Base-by-base conservation (phyloP, 2,113 vertebrate genomes). In the Ammodytes marinus region DNA sequence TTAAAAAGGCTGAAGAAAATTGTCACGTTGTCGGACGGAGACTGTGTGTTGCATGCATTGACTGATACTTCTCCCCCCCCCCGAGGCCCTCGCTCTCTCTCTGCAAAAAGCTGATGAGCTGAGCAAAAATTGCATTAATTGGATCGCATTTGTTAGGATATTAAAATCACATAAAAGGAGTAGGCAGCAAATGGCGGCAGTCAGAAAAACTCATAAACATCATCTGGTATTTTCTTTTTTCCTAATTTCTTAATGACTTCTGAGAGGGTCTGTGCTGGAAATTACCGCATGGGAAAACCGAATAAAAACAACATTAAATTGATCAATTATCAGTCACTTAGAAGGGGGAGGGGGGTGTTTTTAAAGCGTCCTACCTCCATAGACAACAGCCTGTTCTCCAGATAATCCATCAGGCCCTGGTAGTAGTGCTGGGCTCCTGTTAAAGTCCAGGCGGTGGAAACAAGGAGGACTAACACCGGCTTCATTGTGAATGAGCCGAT, bases 321-420 rank as follows among this genome's bases (percentile, higher is more conserved):
- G 45, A 52, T 58, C 14, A 45, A 15, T 46, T 19, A 37, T 42
- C 11, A 80, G 65, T 70, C 19, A 77, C 49, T 77, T 60, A 47
- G 75, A 59, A 13, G 35, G 19, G 2, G 27, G 27, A 27, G 27
- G 27, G 27, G 27, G 27, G 27, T 27, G 27, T 27, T 27, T 27
- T 27, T 15, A 1, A 37, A 63, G n/a, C n/a, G 11, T 89, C 94
- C 93, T 94, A 96, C 95, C 95, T 96, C 95, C 8, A 96, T 93
- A 6, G 95, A 93, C 70, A 93, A 63, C 86, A 96, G 77, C 84
- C 95, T 90, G 82, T 94, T 95, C 87, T 96, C 95, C 84, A 96
- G 86, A 89, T 96, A 96, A 83, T 96, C 95, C 94, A 96, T 94
- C 79, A 96, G 91, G 47, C 89, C 93, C 83, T 95, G 95, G 86